Percentiles rank a stretch among this genome's conserved stretches.
These are phyloP conservation scores for Xiphophorus hellerii DNA, from an alignment of 2,113 vertebrate genomes.

Conservation along the genomic window DNA sequence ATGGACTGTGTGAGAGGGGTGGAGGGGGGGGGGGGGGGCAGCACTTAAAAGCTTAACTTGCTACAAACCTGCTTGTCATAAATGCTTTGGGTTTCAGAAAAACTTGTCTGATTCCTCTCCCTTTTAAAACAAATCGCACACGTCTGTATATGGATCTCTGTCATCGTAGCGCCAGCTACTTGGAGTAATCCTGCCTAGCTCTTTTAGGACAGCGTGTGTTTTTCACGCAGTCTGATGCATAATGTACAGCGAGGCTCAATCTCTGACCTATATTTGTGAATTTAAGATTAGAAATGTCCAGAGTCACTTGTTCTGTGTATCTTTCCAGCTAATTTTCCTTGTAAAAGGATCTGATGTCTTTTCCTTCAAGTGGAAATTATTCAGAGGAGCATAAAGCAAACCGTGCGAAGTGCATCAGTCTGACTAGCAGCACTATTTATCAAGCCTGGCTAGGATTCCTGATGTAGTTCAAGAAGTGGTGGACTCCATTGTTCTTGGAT, in stretches of 20 bases:
- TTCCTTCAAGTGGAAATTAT: conserved; percentile 17
- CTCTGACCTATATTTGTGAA: conserved; percentile 62
- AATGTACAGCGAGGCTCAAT: conserved; percentile 54
- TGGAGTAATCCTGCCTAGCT: neutral
- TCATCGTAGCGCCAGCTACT: conserved; percentile 4
- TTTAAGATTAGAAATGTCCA: conserved; percentile 34
- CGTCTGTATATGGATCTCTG: conserved; percentile 1
- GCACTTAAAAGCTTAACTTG: conserved; percentile 62
- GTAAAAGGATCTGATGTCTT: neutral
- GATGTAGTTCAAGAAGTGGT: neutral
- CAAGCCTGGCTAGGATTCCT: conserved; percentile 2
- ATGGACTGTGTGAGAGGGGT: neutral
- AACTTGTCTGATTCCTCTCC: conserved; percentile 9
- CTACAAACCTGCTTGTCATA: conserved; percentile 30
- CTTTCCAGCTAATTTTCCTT: conserved; percentile 6
- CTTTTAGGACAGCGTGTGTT: conserved; percentile 17
- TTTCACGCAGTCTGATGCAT: conserved; percentile 29
- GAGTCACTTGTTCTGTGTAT: conserved; percentile 4
- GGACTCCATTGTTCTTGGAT: neutral
- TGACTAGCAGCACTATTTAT: neutral
- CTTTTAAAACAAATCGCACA: neutral
- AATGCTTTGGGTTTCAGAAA: conserved; percentile 15
- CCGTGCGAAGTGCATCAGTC: neutral
- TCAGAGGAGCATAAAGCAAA: conserved; percentile 15
- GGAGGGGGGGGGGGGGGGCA: neutral